Evolutionary conservation across 1,140 invertebrate genomes (phyloP), one percentile per base, ranked within the genome.

Genomic region (Cephus cinctus): DNA sequence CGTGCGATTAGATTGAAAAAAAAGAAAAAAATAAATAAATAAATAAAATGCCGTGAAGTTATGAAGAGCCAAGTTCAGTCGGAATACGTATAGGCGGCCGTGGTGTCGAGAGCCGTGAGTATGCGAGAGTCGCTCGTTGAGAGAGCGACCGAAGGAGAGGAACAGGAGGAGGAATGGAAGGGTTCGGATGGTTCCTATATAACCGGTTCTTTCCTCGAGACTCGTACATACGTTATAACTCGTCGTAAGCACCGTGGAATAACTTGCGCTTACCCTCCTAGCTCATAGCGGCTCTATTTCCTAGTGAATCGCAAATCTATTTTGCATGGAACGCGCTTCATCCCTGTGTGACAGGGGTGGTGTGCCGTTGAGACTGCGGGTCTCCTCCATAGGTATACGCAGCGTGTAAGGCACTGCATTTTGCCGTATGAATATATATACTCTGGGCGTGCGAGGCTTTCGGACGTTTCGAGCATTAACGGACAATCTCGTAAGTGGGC

Each of bases 401-500:
- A n/a, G n/a, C n/a, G n/a, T n/a, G n/a, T n/a, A n/a, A n/a, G n/a
- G n/a, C n/a, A n/a, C n/a, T n/a, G n/a, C n/a, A n/a, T n/a, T n/a
- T n/a, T n/a, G n/a, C n/a, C n/a, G n/a, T n/a, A n/a, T 9, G 14
- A 30, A 9, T 30, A 9, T 30, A 30, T 9, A 9, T 30, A 2
- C 5, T 18, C 11, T 12, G 6, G 12, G 8, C 14, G 34, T 14
- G 3, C 34, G 34, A 14, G 14, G 11, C 8, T 9, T 12, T 15
- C n/a, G n/a, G 62, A 67, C 63, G 61, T 69, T 71, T 71, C 59
- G 58, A 65, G 66, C 67, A 70, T 73, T 69, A 73, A 66, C 69
- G 66, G 67, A 73, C 69, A 73, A 76, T 71, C 70, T 71, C 64
- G 60, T 69, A 70, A 72, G 70, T 74, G 73, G 74, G 74, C 74